phyloP scores from a whole-genome alignment of 2,888 invertebrate species.

The Tinea semifulvella region DNA sequence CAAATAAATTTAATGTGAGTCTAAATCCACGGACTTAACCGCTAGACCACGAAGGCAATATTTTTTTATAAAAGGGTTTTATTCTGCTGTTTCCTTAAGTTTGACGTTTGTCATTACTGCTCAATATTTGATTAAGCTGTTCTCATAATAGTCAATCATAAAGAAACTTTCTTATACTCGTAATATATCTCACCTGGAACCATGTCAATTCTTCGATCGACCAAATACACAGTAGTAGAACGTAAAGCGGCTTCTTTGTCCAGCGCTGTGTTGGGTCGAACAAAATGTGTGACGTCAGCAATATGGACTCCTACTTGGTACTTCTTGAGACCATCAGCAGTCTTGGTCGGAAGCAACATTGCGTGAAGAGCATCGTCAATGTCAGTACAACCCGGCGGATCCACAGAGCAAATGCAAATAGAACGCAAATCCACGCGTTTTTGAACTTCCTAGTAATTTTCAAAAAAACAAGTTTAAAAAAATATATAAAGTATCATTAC shows the following conservation, averaged over 20 bases:
- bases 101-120: no score
- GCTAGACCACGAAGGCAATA: no score
- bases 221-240: constrained; percentile 96
- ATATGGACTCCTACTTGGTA: constrained; percentile 93
- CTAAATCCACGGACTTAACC: no score
- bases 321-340: constrained; percentile 29
- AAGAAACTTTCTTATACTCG: no score
- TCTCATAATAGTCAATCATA: no score
- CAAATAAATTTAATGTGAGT: no score
- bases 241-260: constrained; percentile 93
- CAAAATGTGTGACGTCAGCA: constrained; percentile 98
- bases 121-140: no score
- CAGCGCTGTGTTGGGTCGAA: constrained; percentile 89
- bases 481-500: no score
- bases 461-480: no score
- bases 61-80: no score
- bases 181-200: constrained; percentile 68
- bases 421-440: constrained; percentile 86
- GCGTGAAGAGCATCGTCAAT: constrained; percentile 99
- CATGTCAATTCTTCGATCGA: constrained; percentile 93
- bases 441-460: constrained; percentile 70
- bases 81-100: no score
- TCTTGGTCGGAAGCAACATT: constrained; percentile 70
- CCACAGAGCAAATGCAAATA: constrained; percentile 91
- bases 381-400: constrained; percentile 98